Evolutionary conservation across 2,113 vertebrate genomes (phyloP), one percentile per base, ranked within the genome.

Genomic region (Buteo buteo): DNA sequence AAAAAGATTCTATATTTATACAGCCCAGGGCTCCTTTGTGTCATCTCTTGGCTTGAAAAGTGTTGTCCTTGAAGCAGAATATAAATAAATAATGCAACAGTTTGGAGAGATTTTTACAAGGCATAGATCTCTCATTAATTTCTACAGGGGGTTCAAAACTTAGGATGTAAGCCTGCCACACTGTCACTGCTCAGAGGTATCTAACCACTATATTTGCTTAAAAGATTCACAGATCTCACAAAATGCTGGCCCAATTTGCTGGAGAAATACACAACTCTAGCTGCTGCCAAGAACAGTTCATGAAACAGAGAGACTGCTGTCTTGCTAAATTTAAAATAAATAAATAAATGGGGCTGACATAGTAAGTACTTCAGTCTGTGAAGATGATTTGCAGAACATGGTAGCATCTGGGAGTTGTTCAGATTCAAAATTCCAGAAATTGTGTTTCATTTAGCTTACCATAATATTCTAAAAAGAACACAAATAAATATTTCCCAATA

Each of bases 1-100:
- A 97, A 97, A 97, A 98, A 90, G 96, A 97, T 95, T 98, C 97
- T 98, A 98, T 98, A 98, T 98, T 98, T 98, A 98, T 98, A 98
- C 95, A 98, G 96, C 88, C 95, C 88, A 61, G 58, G 79, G 86
- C 91, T 94, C 62, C 88, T 93, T 49, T 50, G 93, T 96, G 82
- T 94, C 78, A 50, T 97, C 90, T 95, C 83, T 97, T 91, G 85
- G 54, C 54, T 93, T 92, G 54, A 64, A 57, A 65, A 82, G 52
- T 1, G 0, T 44, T 76, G 52, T 50, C 78, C 94, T 93, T 92
- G 89, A 74, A 93, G 73, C 26, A 90, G 67, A 70, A 91, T 83
- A 91, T 80, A 96, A 86, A 91, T 93, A 88, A 94, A 94, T 80
- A 91, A 91, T 36, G 50, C 50, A 91, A 50, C 32, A 36, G 45